Conservation (phyloP, 2,797 vertebrate species). For the Pseudochromis fuscus region DNA sequence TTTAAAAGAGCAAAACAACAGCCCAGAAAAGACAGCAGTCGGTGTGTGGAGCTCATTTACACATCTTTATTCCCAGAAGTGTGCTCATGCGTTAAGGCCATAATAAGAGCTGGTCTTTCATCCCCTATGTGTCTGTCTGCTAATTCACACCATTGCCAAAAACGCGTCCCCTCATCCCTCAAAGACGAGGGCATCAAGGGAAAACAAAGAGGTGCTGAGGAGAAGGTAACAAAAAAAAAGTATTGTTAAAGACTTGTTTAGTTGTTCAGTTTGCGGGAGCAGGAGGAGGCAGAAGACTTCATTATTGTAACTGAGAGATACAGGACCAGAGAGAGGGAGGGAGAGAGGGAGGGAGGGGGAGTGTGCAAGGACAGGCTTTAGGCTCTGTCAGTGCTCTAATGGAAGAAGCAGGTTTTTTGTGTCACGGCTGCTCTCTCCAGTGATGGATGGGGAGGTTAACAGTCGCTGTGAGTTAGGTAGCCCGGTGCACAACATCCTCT, state of each 20-base stretch:
- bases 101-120: slow-evolving; percentile 76
- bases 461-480: slow-evolving; percentile 61
- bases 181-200: slow-evolving; percentile 56
- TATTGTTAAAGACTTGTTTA: slow-evolving; percentile 54
- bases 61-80: slow-evolving; percentile 76
- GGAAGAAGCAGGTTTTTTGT: slow-evolving; percentile 77
- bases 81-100: slow-evolving; percentile 73
- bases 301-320: slow-evolving; percentile 50
- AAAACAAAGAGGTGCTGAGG: slow-evolving; percentile 52
- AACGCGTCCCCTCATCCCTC: slow-evolving; percentile 42
- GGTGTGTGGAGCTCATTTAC: slow-evolving; percentile 80
- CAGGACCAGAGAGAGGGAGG: slow-evolving; percentile 38
- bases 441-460: slow-evolving; percentile 78
- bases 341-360: slow-evolving; percentile 46
- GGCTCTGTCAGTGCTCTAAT: slow-evolving; percentile 74
- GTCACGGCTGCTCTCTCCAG: slow-evolving; percentile 71
- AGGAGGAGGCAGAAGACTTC: slow-evolving; percentile 51
- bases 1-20: slow-evolving; percentile 85
- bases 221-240: slow-evolving; percentile 47
- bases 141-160: slow-evolving; percentile 71
- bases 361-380: slow-evolving; percentile 59
- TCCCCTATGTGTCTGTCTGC: slow-evolving; percentile 60
- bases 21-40: slow-evolving; percentile 67
- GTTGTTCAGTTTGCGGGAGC: slow-evolving; percentile 44
- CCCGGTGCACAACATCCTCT: slow-evolving; percentile 50